Evolutionary conservation across 2,113 vertebrate genomes (phyloP).

Genomic region (Leuciscus idus): DNA sequence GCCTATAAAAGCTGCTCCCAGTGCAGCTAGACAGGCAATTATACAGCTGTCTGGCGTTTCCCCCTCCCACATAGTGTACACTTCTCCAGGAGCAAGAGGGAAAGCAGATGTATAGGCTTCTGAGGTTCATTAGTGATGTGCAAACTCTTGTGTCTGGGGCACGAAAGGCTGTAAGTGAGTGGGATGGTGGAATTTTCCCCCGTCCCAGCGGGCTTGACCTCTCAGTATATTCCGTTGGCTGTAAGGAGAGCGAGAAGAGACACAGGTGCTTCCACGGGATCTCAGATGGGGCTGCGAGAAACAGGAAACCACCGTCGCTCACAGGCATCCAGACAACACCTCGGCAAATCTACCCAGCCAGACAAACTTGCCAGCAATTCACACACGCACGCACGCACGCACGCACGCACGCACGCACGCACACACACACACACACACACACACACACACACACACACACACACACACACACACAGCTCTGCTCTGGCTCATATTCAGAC

Average conservation of each 20-base stretch:
- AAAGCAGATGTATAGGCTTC: constrained; percentile 37
- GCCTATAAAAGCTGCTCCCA: constrained; percentile 35
- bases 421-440: too few species aligned
- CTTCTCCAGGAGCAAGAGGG: constrained; percentile 9
- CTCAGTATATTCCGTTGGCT: background rate
- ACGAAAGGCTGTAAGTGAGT: background rate
- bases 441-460: background rate
- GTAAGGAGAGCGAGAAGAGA: constrained; percentile 29
- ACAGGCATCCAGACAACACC: constrained; percentile 62
- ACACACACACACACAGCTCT: constrained; percentile 37
- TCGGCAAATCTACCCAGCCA: constrained; percentile 46
- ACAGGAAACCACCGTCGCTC: constrained; percentile 51
- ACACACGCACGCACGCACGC: background rate
- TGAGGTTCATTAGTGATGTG: constrained; percentile 16
- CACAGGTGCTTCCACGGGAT: constrained; percentile 37
- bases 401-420: constrained; percentile 2
- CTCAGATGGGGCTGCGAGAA: constrained; percentile 45
- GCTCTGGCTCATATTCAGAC: constrained; percentile 47
- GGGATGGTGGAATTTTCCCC: constrained; percentile 1
- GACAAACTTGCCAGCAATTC: constrained; percentile 49
- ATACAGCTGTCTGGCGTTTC: constrained; percentile 29
- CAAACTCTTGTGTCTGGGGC: constrained; percentile 9
- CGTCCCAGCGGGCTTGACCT: background rate
- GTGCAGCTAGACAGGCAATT: constrained; percentile 33
- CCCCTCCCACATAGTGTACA: constrained; percentile 27